These are phyloP conservation scores for Mungos mungo DNA, from an alignment of 2,113 vertebrate species.

Conservation along the genomic window DNA sequence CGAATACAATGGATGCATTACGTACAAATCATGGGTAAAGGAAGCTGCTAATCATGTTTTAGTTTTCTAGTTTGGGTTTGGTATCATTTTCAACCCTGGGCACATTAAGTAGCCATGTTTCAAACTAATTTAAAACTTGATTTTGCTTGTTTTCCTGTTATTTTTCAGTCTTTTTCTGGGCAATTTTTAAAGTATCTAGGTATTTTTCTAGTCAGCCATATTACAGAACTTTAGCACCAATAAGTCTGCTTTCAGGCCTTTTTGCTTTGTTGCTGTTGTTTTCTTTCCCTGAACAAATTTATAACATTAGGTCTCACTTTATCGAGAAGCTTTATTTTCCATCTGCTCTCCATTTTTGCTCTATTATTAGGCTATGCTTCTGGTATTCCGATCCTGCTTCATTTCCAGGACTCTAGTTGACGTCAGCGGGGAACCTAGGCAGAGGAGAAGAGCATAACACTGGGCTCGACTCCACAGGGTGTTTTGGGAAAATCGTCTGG, in stretches of 20 bases:
- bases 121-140: background rate
- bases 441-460: background rate
- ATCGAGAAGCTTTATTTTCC: background rate
- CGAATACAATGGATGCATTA: background rate
- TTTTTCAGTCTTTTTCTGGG: background rate
- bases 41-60: background rate
- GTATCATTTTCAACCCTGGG: background rate
- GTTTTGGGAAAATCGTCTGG: slow-evolving; percentile 30
- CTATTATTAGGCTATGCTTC: slow-evolving; percentile 64
- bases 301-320: slow-evolving; percentile 48
- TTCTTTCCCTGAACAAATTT: slow-evolving; percentile 58
- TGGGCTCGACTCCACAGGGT: background rate
- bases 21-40: background rate
- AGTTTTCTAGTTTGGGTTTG: background rate
- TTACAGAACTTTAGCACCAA: background rate
- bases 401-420: slow-evolving; percentile 22
- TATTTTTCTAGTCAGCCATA: background rate
- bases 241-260: background rate
- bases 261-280: slow-evolving; percentile 58
- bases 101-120: background rate
- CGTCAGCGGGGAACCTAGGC: slow-evolving; percentile 35
- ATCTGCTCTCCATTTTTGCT: slow-evolving; percentile 73
- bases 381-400: slow-evolving; percentile 58
- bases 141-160: background rate
- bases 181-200: slow-evolving; percentile 15